Evolutionary conservation across 2,888 invertebrate species (phyloP).

Genomic region (Cheilosia soror): DNA sequence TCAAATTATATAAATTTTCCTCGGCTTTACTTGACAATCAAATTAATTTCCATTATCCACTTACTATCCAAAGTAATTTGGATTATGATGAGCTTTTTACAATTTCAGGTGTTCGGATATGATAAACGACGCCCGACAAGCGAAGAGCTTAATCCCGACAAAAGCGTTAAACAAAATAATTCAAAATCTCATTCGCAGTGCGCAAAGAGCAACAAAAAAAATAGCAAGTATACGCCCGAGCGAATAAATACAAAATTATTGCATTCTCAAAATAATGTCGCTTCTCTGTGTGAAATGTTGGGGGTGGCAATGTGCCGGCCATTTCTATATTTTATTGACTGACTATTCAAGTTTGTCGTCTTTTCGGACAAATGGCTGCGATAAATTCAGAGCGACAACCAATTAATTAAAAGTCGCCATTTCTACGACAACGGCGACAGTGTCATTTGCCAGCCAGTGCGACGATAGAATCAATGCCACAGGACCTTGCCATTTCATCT

Average conservation of each 20-base stretch:
- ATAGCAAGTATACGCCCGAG: conserved; percentile 66
- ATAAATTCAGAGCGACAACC: conserved; percentile 70
- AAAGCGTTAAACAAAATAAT: conserved; percentile 35
- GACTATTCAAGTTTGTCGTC: conserved; percentile 37
- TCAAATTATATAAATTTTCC: conserved; percentile 16
- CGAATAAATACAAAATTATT: conserved; percentile 55
- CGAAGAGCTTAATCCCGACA: conserved; percentile 24
- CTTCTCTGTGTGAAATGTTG: neutral
- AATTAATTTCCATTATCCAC: conserved; percentile 65
- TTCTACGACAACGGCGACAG: conserved; percentile 10
- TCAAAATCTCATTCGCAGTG: conserved; percentile 18
- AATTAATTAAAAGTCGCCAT: conserved; percentile 67
- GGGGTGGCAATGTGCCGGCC: neutral
- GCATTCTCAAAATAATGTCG: conserved; percentile 53
- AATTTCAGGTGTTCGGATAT: conserved; percentile 51
- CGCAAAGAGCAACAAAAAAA: neutral
- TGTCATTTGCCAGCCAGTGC: conserved; percentile 29
- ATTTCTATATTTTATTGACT: conserved; percentile 2
- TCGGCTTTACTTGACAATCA: conserved; percentile 23
- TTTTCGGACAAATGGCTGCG: conserved; percentile 49
- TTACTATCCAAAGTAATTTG: conserved; percentile 56
- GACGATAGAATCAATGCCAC: conserved; percentile 47
- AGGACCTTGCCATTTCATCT: conserved; percentile 65
- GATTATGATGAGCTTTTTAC: conserved; percentile 61
- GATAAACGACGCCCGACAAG: conserved; percentile 41